These are phyloP conservation scores for Dione juno DNA, from an alignment of 2,888 invertebrate species.

Conservation along the genomic window DNA sequence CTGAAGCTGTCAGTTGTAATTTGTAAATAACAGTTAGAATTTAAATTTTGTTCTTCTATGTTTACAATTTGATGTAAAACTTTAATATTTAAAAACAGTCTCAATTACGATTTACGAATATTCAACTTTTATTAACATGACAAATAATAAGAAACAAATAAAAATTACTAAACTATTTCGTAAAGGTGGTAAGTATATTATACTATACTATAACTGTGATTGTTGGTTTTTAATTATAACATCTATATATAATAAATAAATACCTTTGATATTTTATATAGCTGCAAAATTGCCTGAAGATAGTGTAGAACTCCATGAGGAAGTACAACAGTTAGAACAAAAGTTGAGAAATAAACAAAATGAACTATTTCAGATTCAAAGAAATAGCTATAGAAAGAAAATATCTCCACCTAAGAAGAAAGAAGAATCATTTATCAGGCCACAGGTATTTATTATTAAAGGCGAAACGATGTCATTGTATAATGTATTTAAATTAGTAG, in stretches of 20 bases:
- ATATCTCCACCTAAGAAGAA: slow-evolving; percentile 51
- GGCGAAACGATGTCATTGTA: not conserved
- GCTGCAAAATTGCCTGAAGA: slow-evolving; percentile 56
- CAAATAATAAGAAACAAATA: slow-evolving; percentile 59
- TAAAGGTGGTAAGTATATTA: slow-evolving; percentile 53
- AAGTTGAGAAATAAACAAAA: slow-evolving; percentile 61
- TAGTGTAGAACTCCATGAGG: slow-evolving; percentile 61
- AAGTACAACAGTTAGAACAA: slow-evolving; percentile 60
- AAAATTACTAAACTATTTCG: slow-evolving; percentile 69
- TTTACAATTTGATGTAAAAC: not conserved
- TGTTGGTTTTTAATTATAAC: slow-evolving; percentile 22
- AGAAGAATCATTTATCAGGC: slow-evolving; percentile 58
- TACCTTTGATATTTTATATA: slow-evolving; percentile 36
- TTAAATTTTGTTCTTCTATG: not conserved
- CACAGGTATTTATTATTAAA: slow-evolving; percentile 57
- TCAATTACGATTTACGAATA: slow-evolving; percentile 52
- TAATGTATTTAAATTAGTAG: not conserved
- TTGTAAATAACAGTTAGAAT: not conserved
- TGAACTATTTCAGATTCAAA: slow-evolving; percentile 66
- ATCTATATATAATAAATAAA: not conserved
- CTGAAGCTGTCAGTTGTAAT: not conserved
- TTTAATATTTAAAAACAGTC: slow-evolving; percentile 13
- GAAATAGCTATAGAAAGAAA: slow-evolving; percentile 58
- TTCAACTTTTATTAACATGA: slow-evolving; percentile 47
- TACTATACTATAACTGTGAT: not conserved